Conservation (phyloP, 2,888 invertebrate genomes). For the Archaeoteleia sp. region DNA sequence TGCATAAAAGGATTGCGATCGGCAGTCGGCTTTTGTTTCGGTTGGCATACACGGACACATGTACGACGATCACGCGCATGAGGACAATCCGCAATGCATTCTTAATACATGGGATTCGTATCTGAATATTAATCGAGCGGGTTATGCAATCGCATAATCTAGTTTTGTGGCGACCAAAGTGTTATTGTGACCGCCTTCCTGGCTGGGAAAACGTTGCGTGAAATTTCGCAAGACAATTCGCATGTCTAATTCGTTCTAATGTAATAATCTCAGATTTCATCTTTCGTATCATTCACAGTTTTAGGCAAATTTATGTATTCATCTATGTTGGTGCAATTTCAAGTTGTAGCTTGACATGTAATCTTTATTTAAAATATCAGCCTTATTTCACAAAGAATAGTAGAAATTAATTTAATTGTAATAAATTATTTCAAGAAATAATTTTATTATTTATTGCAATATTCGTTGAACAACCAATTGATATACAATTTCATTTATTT, state of each 20-base stretch:
- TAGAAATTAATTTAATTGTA: too few species aligned
- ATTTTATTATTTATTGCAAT: not conserved
- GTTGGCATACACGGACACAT: conserved; percentile 18
- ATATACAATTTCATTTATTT: conserved; percentile 34
- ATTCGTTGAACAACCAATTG: conserved; percentile 21
- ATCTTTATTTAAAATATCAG: too few species aligned
- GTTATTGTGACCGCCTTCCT: conserved; percentile 36
- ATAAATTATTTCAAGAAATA: too few species aligned
- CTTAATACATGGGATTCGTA: conserved; percentile 32
- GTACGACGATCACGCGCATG: conserved; percentile 17
- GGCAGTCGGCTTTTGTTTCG: conserved; percentile 23
- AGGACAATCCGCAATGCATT: conserved; percentile 22
- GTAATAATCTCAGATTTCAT: conserved; percentile 9
- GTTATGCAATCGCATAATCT: conserved; percentile 47
- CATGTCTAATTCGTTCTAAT: conserved; percentile 39
- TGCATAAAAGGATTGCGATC: conserved; percentile 34
- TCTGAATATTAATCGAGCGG: conserved; percentile 41
- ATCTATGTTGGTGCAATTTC: too few species aligned
- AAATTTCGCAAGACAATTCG: conserved; percentile 47
- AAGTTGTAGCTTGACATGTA: too few species aligned
- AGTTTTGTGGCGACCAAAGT: conserved; percentile 25
- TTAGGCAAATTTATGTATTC: too few species aligned
- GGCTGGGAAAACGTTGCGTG: conserved; percentile 36
- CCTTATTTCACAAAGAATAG: too few species aligned
- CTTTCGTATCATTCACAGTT: conserved; percentile 15